A percentile compares a stretch with the other conserved stretches of the same genome.
Evolutionary conservation across 2,888 invertebrate species (phyloP).

Genomic region (Apamea monoglypha): DNA sequence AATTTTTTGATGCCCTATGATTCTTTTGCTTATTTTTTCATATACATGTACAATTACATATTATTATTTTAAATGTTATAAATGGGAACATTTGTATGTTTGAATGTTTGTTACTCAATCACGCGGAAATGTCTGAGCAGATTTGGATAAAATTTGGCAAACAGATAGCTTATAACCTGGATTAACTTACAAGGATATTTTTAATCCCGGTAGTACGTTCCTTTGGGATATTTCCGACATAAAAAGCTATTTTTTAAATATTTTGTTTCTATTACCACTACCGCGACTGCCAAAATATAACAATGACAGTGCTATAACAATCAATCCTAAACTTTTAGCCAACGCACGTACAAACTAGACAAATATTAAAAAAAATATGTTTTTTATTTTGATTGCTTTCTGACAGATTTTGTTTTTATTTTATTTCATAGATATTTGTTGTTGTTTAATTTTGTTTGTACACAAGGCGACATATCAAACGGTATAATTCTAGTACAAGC

Average conservation of each 20-base stretch:
- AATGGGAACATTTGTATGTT: too few relatives aligned
- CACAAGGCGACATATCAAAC: too few relatives aligned
- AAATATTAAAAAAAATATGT: conserved; percentile 5
- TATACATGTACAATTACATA: too few relatives aligned
- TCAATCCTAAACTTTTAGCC: conserved; percentile 38
- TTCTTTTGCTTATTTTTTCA: too few relatives aligned
- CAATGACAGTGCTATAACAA: conserved; percentile 24
- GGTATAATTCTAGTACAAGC: too few relatives aligned
- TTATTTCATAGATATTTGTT: not conserved
- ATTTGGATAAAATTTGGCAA: not conserved
- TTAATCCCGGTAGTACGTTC: not conserved
- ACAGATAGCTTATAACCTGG: not conserved
- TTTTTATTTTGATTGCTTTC: conserved; percentile 26
- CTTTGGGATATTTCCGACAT: not conserved
- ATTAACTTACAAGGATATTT: not conserved
- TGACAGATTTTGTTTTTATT: not conserved
- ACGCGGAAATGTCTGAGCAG: not conserved
- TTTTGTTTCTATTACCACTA: not conserved
- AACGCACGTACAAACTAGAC: conserved; percentile 18
- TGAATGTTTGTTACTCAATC: too few relatives aligned
- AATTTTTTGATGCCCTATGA: too few relatives aligned
- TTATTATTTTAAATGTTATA: too few relatives aligned
- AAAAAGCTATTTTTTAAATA: not conserved
- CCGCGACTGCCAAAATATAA: conserved; percentile 15
- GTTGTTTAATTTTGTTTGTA: not conserved